These are phyloP conservation scores for Drosophila monieri DNA, from an alignment of 2,888 invertebrate genomes.

Conservation along the genomic window DNA sequence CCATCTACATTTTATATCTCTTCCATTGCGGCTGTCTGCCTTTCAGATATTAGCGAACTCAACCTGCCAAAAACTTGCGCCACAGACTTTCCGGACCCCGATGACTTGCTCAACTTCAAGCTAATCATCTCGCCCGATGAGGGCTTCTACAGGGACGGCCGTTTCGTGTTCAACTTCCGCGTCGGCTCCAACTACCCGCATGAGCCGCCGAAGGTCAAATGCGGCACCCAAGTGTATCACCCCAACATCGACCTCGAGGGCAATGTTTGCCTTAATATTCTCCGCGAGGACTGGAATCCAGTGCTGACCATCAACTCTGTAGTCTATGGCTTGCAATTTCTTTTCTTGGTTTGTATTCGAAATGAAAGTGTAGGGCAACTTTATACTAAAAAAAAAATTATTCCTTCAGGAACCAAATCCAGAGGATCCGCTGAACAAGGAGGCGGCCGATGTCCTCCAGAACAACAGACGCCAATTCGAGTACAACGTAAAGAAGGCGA, in stretches of 20 bases:
- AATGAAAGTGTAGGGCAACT: not conserved
- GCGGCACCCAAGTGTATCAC: conserved; percentile 98
- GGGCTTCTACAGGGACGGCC: conserved; percentile 97
- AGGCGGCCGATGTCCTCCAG: conserved; percentile 98
- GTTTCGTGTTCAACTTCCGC: conserved; percentile 96
- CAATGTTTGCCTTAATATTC: conserved; percentile 98
- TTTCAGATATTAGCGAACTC: conserved; percentile 97
- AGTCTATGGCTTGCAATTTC: conserved; percentile 98
- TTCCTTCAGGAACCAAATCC: conserved; percentile 95
- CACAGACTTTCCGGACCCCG: conserved; percentile 97
- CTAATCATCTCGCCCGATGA: conserved; percentile 98
- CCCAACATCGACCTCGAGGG: conserved; percentile 99
- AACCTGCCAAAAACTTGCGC: conserved; percentile 98
- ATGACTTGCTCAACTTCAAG: conserved; percentile 98
- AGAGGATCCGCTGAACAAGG: conserved; percentile 99
- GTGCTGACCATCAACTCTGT: conserved; percentile 98
- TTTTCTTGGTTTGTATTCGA: conserved; percentile 90
- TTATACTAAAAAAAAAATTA: not conserved
- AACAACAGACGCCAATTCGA: conserved; percentile 97
- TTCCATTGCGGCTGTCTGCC: conserved; percentile 69
- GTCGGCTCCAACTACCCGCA: conserved; percentile 98
- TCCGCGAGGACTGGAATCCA: conserved; percentile 99
- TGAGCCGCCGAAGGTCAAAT: conserved; percentile 99
- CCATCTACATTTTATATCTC: not conserved
- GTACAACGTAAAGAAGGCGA: conserved; percentile 97